Base-by-base conservation (phyloP, 1,140 invertebrate species). In the Drosophila auraria region DNA sequence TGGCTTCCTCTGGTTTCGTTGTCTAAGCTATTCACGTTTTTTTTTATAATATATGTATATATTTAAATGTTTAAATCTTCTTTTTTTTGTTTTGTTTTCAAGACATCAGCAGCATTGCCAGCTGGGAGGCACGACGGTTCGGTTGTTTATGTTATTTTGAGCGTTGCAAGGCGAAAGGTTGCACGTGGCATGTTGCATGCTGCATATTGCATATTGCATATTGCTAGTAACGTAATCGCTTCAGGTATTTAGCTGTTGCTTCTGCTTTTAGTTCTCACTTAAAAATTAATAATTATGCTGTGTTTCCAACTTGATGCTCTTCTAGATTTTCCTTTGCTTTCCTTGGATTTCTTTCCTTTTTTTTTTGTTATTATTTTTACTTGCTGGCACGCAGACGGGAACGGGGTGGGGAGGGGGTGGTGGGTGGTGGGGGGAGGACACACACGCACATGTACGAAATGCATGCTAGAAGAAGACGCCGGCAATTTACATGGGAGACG, bases 391-490 rank as follows among this genome's bases (percentile, higher is more conserved):
- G 27, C 60, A 44, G 25, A 40, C 12, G 44, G 23, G 17, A 2
- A 54, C 25, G 51, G n/a, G 51, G 27, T 17, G 8, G n/a, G 11
- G 33, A 14, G 53, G 20, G 54, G n/a, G 8, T 5, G 11, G 33
- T 14, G 33, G 20, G 36, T 30, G 27, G 0, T 30, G 27, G n/a
- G n/a, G n/a, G 33, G 53, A 9, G 20, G 54, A 73, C 57, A 77
- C 64, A 65, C 66, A 78, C 63, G 59, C 63, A 78, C 62, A 83
- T 62, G 44, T 47, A 73, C 36, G 57, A 81, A 83, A 87, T 87
- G 83, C 81, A 84, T 89, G 84, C 58, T 74, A 87, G 84, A 73
- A 73, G 71, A 87, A 89, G 81, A 83, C 83, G 84, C 83, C 83
- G 83, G 84, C 83, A 87, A 89, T 87, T 83, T 83, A 89, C 80